Conservation (phyloP, 2,113 vertebrate species). For the Atherinomorus stipes region DNA sequence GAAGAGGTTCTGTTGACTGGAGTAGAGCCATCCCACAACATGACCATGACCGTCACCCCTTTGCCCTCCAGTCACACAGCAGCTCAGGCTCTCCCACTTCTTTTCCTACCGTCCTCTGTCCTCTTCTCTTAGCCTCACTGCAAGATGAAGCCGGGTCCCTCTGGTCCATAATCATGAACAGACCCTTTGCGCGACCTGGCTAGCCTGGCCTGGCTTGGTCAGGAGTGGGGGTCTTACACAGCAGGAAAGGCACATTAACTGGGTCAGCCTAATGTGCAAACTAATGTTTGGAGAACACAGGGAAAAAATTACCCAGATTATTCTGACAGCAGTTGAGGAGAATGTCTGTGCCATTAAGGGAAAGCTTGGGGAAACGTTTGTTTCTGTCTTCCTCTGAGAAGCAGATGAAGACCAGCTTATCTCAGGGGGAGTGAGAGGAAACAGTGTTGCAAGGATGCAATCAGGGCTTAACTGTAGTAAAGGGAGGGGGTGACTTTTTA, state of each 20-base stretch:
- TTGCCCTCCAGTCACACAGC: constrained; percentile 56
- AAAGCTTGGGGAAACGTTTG: constrained; percentile 74
- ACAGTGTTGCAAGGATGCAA: constrained; percentile 56
- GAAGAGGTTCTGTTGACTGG: constrained; percentile 52
- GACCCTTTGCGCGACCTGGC: constrained; percentile 82
- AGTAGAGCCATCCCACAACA: constrained; percentile 50
- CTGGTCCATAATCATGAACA: constrained; percentile 92
- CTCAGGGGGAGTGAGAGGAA: constrained; percentile 55
- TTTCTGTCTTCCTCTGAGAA: constrained; percentile 42
- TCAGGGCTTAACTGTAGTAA: constrained; percentile 57
- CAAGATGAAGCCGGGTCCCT: constrained; percentile 84
- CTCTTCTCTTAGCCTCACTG: constrained; percentile 18
- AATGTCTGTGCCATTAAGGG: constrained; percentile 85
- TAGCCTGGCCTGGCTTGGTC: constrained; percentile 40
- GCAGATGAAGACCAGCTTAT: constrained; percentile 64
- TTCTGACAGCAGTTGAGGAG: constrained; percentile 88
- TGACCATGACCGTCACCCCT: constrained; percentile 21
- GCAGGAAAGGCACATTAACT: constrained; percentile 90
- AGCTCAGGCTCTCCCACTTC: constrained; percentile 36
- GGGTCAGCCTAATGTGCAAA: constrained; percentile 91
- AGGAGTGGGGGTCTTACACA: constrained; percentile 83
- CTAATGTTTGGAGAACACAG: constrained; percentile 92
- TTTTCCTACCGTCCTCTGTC: constrained; percentile 35
- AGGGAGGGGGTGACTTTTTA: constrained; percentile 44
- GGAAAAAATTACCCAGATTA: constrained; percentile 90